These are phyloP conservation scores for Rhabdophis nuchalis DNA, from an alignment of 2,797 vertebrate genomes.

Conservation along the genomic window DNA sequence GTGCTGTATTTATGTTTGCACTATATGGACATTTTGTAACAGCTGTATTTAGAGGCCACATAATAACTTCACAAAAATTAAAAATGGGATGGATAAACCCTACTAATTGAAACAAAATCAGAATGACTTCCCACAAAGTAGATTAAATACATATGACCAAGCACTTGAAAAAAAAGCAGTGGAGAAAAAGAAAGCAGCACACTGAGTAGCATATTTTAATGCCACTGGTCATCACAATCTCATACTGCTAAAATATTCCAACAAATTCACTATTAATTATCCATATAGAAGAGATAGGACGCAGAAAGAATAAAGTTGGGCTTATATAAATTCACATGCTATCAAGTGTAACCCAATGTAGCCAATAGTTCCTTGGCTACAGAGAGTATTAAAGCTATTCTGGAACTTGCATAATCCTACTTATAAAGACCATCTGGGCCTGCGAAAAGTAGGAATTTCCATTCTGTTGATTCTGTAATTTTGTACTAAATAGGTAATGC, in stretches of 20 bases:
- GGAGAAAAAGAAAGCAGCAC: not conserved
- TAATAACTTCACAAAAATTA: not conserved
- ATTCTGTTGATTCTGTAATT: not conserved
- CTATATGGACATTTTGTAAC: not conserved
- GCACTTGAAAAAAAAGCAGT: not conserved
- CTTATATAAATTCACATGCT: not conserved
- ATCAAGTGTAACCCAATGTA: not conserved
- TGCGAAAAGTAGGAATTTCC: not conserved
- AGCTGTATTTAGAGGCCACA: not conserved
- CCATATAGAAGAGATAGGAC: not conserved
- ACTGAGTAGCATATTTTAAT: not conserved
- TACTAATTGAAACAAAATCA: not conserved
- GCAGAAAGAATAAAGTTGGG: not conserved
- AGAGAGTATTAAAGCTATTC: not conserved
- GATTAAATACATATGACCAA: not conserved
- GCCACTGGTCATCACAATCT: not conserved
- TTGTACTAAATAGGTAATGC: not conserved
- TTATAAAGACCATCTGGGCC: not conserved
- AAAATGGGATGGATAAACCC: not conserved
- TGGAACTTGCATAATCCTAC: not conserved
- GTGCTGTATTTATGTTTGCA: not conserved
- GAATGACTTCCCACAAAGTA: not conserved
- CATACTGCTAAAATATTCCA: not conserved
- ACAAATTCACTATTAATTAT: not conserved
- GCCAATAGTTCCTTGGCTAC: not conserved